Evolutionary conservation across 1,140 invertebrate genomes (phyloP), one percentile per base, ranked within the genome.

Genomic region (Teleogryllus occipitalis): DNA sequence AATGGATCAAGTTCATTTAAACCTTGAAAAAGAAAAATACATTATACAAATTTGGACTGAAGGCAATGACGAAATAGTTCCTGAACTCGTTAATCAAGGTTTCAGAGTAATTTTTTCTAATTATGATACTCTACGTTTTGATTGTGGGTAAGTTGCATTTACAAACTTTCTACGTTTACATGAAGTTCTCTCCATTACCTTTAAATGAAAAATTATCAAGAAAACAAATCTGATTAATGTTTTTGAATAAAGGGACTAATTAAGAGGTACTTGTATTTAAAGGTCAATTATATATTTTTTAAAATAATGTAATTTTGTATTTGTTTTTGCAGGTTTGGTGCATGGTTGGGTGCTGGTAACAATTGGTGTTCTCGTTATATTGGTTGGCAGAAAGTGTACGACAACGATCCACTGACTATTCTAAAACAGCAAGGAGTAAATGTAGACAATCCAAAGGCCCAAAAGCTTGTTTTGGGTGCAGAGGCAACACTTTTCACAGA

Each of bases 341-440:
- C 87, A n/a, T 91, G 90, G 90, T 83, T 90, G 48, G 89, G 89
- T 15, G 85, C 85, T 85, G 91, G 91, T 18, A 93, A 92, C 82
- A 95, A 95, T 84, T 96, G 94, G 95, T 96, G 95, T 85, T 90
- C 93, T 0, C 95, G 95, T 0, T 96, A 95, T 85, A 96, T 94
- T 84, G 92, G 93, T 7, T 96, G 95, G 95, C 94, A 96, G 85
- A 92, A 91, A 82, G 90, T 96, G 10, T 96, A 96, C 82, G 89
- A 92, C 8, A 96, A 96, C 84, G 92, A 90, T 81, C 90, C 93
- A 1, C 85, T 86, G 27, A 82, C 86, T 8, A 90, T 96, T 18
- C 76, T 86, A 47, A 81, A 75, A n/a, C 48, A 82, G 5, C 79
- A 78, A 27, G 77, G 74, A 5, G 80, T 75, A 4, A 65, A 76